Evolutionary conservation across 2,113 vertebrate genomes (phyloP), one percentile per base, ranked within the genome.

Genomic region (Beaufortia kweichowensis): DNA sequence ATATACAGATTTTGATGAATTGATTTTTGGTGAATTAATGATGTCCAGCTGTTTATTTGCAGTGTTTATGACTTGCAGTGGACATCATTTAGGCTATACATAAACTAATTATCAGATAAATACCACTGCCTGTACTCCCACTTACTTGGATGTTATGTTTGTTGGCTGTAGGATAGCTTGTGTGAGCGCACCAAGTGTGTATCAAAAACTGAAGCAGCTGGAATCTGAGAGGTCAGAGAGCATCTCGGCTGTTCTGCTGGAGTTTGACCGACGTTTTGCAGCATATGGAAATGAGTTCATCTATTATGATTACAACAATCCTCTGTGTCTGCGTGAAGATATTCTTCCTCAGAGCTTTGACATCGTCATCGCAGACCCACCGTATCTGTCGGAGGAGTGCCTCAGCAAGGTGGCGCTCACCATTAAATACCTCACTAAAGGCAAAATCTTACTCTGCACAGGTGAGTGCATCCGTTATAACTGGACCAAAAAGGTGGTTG

Each of bases 381-480:
- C 97, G 0, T 98, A 98, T 72, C 90, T 99, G 33, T 96, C 96
- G 0, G 91, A 94, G 76, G 96, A 97, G 23, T 99, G 97, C 85
- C 94, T 99, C 79, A 84, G 89, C 55, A 97, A 98, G 87, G 95
- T 93, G 26, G 84, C 94, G 0, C 64, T 95, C 79, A 98, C 96
- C 1, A 79, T 96, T 81, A 92, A 90, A 77, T 92, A 92, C 84
- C 91, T 99, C 83, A 91, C 94, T 53, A 95, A 89, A 86, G 93
- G 88, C 71, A 98, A 96, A 89, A 92, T 96, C 82, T 90, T 99
- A 81, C 93, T 98, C 55, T 99, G 97, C 71, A 98, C 97, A 90
- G 96, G 96, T 96, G 85, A 83, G 88, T 70, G 55, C 2, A 62
- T 46, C 12, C n/a, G 48, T 53, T 53, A 9, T 53, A 21, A 9